phyloP scores from a whole-genome alignment of 2,113 vertebrate species.

The Sprattus sprattus region DNA sequence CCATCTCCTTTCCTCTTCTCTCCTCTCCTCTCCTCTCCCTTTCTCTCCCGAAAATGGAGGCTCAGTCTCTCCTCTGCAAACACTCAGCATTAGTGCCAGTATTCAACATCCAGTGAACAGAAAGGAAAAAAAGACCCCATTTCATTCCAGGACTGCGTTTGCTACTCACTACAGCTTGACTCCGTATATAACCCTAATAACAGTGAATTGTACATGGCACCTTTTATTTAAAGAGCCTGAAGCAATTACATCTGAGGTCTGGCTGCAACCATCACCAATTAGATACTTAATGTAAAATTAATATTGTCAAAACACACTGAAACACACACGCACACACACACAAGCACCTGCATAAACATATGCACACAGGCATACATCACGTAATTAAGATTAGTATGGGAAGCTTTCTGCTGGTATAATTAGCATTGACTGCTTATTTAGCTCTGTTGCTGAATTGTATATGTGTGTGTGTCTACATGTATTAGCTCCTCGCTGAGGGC shows the following conservation, averaged over 20 bases:
- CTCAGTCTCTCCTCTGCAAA: not conserved
- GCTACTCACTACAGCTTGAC: constrained; percentile 48
- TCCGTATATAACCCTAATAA: constrained; percentile 51
- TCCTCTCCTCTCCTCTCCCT: not conserved
- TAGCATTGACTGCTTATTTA: constrained; percentile 40
- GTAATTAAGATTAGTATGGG: constrained; percentile 35
- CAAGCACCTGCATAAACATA: not conserved
- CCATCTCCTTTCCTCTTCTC: not conserved
- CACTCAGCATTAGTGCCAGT: not conserved
- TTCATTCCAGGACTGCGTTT: not conserved
- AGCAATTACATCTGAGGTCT: constrained; percentile 49
- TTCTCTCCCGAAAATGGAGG: not conserved
- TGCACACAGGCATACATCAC: constrained; percentile 36
- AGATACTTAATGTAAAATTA: constrained; percentile 48
- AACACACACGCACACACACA: constrained; percentile 1
- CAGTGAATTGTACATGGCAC: constrained; percentile 53
- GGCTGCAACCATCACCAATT: constrained; percentile 47
- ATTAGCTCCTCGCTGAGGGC: constrained; percentile 42
- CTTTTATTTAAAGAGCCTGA: constrained; percentile 54
- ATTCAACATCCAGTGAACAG: not conserved
- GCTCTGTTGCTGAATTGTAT: constrained; percentile 42
- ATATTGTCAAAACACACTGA: constrained; percentile 33
- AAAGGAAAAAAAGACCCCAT: not conserved
- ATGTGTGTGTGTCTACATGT: constrained; percentile 39
- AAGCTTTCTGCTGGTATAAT: constrained; percentile 37